Percentiles rank a stretch among this genome's conserved stretches.
Evolutionary conservation across 92 coral and sea anemone species (phyloP).

Genomic region (Parazoanthus swiftii): DNA sequence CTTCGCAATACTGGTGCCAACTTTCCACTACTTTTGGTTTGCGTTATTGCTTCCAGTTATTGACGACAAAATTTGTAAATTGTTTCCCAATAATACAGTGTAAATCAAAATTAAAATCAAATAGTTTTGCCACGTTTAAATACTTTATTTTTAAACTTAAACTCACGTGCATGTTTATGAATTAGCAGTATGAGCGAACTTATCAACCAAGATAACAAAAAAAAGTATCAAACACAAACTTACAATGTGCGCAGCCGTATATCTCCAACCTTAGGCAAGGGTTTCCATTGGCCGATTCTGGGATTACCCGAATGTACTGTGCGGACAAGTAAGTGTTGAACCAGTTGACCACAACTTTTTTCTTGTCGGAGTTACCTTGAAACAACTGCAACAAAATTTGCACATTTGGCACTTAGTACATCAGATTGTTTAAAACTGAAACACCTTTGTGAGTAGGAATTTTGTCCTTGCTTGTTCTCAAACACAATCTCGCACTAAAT

Average conservation of each 20-base stretch:
- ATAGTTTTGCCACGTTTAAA: too few species aligned
- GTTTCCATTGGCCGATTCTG: not conserved
- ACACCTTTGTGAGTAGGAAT: not conserved
- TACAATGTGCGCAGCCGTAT: conserved; percentile 27
- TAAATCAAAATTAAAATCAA: too few species aligned
- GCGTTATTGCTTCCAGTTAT: too few species aligned
- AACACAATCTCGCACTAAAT: not conserved
- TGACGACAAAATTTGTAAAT: too few species aligned
- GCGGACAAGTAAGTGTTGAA: conserved; percentile 15
- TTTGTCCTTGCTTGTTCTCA: too few species aligned
- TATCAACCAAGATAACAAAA: too few species aligned
- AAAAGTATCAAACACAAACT: not conserved
- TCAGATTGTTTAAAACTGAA: not conserved
- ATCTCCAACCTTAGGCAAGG: conserved; percentile 40
- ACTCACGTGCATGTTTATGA: too few species aligned
- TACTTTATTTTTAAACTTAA: too few species aligned
- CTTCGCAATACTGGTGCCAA: too few species aligned
- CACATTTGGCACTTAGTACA: not conserved
- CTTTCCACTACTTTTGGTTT: too few species aligned
- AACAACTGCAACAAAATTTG: conserved; percentile 7
- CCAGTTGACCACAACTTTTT: conserved; percentile 11
- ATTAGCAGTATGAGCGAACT: too few species aligned
- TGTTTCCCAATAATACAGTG: too few species aligned
- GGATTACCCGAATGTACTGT: conserved; percentile 17
- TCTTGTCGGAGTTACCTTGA: conserved; percentile 35